Percentiles rank a stretch among this genome's conserved stretches.
Evolutionary conservation across 2,888 invertebrate genomes (phyloP).

Genomic region (Thera obeliscata): DNA sequence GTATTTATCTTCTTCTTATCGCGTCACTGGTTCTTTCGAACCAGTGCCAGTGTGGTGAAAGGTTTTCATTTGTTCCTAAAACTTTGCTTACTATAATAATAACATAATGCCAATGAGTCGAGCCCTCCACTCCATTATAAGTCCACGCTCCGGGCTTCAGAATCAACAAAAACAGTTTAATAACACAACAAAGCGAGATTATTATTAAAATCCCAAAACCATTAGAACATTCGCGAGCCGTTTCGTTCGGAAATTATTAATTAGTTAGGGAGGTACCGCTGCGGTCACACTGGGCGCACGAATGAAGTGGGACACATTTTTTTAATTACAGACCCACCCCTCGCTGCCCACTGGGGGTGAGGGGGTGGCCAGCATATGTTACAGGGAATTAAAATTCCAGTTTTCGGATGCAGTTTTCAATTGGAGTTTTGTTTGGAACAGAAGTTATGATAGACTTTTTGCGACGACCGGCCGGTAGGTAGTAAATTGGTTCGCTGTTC

Average conservation of each 20-base stretch:
- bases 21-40: too few species aligned
- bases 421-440: conserved; percentile 45
- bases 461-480: conserved; percentile 32
- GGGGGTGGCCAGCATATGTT: conserved; percentile 66
- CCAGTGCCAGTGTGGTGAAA: too few species aligned
- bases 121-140: conserved; percentile 28
- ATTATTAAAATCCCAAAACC: conserved; percentile 73
- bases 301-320: conserved; percentile 82
- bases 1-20: too few species aligned
- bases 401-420: conserved; percentile 72
- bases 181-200: conserved; percentile 54
- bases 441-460: conserved; percentile 42
- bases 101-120: background rate
- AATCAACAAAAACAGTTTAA: conserved; percentile 39
- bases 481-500: conserved; percentile 44
- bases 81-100: background rate
- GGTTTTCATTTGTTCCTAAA: background rate
- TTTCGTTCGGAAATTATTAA: conserved; percentile 66
- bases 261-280: conserved; percentile 63
- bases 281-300: conserved; percentile 65
- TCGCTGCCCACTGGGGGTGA: conserved; percentile 28
- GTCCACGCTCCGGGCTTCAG: conserved; percentile 15
- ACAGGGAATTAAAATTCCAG: conserved; percentile 77
- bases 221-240: conserved; percentile 48
- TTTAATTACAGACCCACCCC: conserved; percentile 69